These are phyloP conservation scores for Manis pentadactyla DNA, from an alignment of 2,797 vertebrate genomes.

Conservation along the genomic window DNA sequence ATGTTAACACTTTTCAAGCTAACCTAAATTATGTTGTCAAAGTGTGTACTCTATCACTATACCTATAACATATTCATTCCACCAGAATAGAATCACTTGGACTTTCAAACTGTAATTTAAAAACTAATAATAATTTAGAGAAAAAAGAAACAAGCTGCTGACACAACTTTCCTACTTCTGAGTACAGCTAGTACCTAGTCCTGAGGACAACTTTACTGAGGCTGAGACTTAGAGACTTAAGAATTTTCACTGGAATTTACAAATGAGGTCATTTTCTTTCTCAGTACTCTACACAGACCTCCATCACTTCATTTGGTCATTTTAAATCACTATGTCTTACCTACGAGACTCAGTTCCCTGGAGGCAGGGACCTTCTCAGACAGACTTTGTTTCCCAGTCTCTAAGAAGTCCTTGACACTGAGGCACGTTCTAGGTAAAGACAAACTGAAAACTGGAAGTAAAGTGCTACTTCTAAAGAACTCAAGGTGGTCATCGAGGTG, in stretches of 20 bases:
- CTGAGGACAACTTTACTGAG: too few relatives aligned
- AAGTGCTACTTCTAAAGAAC: not conserved
- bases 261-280: not conserved
- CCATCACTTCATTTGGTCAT: not conserved
- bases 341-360: not conserved
- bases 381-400: not conserved
- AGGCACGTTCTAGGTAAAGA: not conserved
- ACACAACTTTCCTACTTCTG: not conserved
- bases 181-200: too few relatives aligned
- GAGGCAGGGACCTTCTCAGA: not conserved
- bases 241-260: too few relatives aligned
- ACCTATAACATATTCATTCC: not conserved
- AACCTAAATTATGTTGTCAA: not conserved
- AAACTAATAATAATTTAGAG: not conserved
- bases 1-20: not conserved
- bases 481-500: not conserved
- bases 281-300: not conserved
- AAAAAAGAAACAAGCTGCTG: not conserved
- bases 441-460: not conserved
- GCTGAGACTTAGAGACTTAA: too few relatives aligned
- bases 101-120: not conserved
- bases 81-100: not conserved
- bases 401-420: not conserved
- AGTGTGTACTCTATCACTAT: not conserved
- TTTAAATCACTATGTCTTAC: not conserved